phyloP scores from a whole-genome alignment of 2,113 vertebrate genomes.

The Speoplatyrhinus poulsoni region DNA sequence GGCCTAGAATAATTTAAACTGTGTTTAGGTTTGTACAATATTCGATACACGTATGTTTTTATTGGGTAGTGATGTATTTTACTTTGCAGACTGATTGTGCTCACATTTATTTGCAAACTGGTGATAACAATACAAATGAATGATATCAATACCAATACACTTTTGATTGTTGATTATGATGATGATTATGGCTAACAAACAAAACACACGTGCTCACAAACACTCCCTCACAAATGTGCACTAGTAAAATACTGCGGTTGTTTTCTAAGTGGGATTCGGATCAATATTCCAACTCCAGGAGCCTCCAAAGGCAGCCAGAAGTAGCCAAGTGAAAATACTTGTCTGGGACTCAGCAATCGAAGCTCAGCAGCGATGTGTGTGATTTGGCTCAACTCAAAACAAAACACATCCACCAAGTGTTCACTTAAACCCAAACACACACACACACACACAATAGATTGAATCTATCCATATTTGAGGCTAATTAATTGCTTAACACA shows the following conservation, averaged over 20 bases:
- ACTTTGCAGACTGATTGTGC: too few species aligned
- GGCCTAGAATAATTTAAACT: too few species aligned
- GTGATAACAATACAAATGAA: constrained; percentile 3
- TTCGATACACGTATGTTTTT: too few species aligned
- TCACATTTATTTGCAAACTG: constrained; percentile 30
- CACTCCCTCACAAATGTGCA: constrained; percentile 7
- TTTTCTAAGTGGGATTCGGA: constrained; percentile 66
- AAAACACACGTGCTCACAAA: not conserved
- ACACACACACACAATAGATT: constrained; percentile 36
- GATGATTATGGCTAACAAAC: constrained; percentile 8
- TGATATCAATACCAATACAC: not conserved
- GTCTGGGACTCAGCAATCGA: constrained; percentile 53
- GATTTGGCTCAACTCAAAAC: constrained; percentile 32
- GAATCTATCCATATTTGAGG: constrained; percentile 59
- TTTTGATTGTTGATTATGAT: not conserved
- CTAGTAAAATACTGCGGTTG: constrained; percentile 42
- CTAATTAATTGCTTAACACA: constrained; percentile 72
- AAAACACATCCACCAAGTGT: constrained; percentile 17
- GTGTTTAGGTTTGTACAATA: too few species aligned
- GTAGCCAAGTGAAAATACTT: constrained; percentile 68
- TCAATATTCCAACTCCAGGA: constrained; percentile 46
- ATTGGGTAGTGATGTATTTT: too few species aligned
- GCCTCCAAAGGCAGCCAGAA: constrained; percentile 70
- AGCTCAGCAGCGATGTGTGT: constrained; percentile 36
- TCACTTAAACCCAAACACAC: not conserved